phyloP scores from a whole-genome alignment of 1,140 invertebrate species.

The Zaprionus gabonicus region DNA sequence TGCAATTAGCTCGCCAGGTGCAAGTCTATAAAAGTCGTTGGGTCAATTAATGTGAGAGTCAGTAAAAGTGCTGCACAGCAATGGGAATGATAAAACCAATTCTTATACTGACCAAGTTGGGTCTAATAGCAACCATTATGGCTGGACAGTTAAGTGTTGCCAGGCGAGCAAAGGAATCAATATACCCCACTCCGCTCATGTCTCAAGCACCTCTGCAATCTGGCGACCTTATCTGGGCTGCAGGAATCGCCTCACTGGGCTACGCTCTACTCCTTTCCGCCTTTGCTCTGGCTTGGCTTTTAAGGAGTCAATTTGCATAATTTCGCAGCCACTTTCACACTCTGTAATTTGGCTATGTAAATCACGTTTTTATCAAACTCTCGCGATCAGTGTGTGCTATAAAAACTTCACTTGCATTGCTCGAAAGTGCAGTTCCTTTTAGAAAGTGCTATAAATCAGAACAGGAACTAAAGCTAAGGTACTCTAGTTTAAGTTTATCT shows the following conservation, averaged over 20 bases:
- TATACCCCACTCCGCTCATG: constrained; percentile 2
- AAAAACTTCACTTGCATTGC: constrained; percentile 30
- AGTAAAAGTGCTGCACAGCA: constrained; percentile 17
- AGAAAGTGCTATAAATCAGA: constrained; percentile 10
- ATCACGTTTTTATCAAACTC: constrained; percentile 30
- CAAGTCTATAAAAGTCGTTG: constrained; percentile 28
- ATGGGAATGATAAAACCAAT: constrained; percentile 17
- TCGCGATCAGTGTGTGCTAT: constrained; percentile 26
- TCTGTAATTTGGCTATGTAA: constrained; percentile 43
- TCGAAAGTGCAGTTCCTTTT: constrained; percentile 38
- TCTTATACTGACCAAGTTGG: background rate
- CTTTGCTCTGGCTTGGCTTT: constrained; percentile 21
- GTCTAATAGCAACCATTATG: background rate
- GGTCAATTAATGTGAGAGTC: constrained; percentile 4
- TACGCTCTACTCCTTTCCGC: constrained; percentile 11
- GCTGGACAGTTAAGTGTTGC: background rate
- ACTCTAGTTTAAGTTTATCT: background rate
- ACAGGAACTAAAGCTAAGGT: background rate
- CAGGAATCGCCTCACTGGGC: constrained; percentile 24
- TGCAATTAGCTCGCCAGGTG: constrained; percentile 16
- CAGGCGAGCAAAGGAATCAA: background rate
- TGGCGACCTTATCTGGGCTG: constrained; percentile 40
- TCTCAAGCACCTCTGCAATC: constrained; percentile 22
- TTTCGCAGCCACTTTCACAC: constrained; percentile 22
- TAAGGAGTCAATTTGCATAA: constrained; percentile 42